Conservation (phyloP, 2,888 invertebrate species). For the Rhagonycha fulva region DNA sequence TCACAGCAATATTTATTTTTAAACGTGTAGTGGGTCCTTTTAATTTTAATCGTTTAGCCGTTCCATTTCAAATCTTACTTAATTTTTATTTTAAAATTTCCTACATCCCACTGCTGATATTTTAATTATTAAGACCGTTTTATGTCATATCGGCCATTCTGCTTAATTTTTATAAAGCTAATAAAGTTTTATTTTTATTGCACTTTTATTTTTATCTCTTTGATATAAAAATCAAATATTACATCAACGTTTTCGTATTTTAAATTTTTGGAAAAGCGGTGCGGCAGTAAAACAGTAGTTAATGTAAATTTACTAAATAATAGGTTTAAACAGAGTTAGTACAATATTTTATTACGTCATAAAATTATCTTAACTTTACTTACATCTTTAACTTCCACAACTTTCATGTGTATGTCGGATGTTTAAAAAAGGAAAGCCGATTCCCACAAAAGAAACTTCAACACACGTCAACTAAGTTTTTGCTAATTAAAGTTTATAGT, state of each 20-base stretch:
- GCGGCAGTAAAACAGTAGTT: not conserved
- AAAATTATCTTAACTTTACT: not conserved
- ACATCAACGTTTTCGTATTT: not conserved
- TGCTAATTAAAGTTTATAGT: slow-evolving; percentile 1
- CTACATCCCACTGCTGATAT: not conserved
- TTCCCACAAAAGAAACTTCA: not conserved
- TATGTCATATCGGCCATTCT: not conserved
- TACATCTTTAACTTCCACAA: not conserved
- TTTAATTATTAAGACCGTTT: not conserved
- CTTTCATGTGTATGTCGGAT: not conserved
- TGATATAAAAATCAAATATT: not conserved
- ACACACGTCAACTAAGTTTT: slow-evolving; percentile 2
- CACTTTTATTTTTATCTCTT: not conserved
- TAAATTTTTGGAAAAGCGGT: not conserved
- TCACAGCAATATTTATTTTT: not conserved
- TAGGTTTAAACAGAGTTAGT: too few relatives aligned
- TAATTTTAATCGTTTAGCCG: too few relatives aligned
- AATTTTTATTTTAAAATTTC: not conserved
- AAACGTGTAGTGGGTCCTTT: not conserved
- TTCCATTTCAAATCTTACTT: too few relatives aligned
- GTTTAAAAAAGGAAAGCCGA: not conserved
- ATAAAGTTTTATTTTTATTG: not conserved
- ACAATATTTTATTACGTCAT: not conserved
- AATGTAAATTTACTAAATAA: not conserved
- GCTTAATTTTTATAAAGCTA: not conserved